Percentiles rank a stretch among this genome's conserved stretches.
Conservation (phyloP, 2,113 vertebrate species). For the Tupaia tana region DNA sequence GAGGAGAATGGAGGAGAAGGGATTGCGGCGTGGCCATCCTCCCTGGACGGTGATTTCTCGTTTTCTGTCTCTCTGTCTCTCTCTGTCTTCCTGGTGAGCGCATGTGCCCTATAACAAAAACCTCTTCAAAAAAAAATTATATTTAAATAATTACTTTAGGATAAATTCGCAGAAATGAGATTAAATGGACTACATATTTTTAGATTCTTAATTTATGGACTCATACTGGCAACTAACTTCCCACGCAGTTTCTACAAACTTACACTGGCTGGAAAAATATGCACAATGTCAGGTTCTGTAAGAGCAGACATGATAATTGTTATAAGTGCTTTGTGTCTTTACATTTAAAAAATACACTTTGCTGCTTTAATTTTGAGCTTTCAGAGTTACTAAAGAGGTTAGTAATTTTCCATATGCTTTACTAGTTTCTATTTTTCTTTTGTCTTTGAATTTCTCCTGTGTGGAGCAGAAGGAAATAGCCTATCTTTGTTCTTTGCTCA, state of each 20-base stretch:
- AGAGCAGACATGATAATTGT: neutral
- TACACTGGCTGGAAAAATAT: neutral
- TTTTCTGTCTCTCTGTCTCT: no score
- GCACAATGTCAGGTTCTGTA: neutral
- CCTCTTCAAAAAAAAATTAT: neutral
- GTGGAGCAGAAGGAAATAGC: neutral
- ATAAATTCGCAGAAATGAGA: slow-evolving; percentile 1
- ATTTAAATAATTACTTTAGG: slow-evolving; percentile 6
- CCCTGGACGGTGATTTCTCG: no score
- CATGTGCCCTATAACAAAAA: no score
- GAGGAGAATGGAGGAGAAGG: no score
- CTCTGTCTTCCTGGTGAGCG: no score
- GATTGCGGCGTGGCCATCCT: no score
- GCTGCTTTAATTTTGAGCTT: slow-evolving; percentile 1
- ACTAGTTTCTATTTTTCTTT: neutral
- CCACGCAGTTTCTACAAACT: neutral
- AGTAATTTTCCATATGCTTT: neutral
- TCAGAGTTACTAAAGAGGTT: neutral
- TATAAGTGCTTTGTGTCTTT: neutral
- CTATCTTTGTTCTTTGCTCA: neutral
- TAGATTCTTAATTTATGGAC: neutral
- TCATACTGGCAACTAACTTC: neutral
- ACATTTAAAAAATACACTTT: neutral
- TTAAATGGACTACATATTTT: slow-evolving; percentile 24
- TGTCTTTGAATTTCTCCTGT: neutral